Conservation (phyloP, 1,140 invertebrate species). For the Venustaconcha ellipsiformis region DNA sequence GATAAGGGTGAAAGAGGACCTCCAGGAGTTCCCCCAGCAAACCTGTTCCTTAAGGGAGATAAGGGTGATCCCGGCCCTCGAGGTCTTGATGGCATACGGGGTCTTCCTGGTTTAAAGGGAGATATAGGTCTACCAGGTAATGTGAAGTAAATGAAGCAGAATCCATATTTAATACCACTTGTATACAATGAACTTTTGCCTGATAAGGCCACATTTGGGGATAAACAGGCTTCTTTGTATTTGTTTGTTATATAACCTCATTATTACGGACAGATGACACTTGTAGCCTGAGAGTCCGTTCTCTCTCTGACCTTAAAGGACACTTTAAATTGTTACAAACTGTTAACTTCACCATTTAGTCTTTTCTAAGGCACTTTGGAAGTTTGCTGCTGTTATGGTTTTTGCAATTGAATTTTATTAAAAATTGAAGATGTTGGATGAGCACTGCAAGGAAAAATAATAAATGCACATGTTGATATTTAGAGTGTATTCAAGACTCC, state of each 20-base stretch:
- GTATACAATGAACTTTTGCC: not conserved
- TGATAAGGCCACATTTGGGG: constrained; percentile 12
- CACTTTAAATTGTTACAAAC: no score
- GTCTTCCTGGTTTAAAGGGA: constrained; percentile 16
- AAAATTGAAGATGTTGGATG: no score
- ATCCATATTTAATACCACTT: constrained; percentile 12
- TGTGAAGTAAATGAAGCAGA: constrained; percentile 7
- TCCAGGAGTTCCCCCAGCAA: constrained; percentile 27
- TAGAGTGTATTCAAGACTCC: no score
- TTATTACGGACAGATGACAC: not conserved
- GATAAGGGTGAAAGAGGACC: constrained; percentile 35
- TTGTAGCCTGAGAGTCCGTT: not conserved
- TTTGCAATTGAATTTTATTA: no score
- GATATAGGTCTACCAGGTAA: constrained; percentile 26
- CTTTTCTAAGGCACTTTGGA: no score
- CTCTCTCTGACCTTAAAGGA: not conserved
- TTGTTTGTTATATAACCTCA: constrained; percentile 7
- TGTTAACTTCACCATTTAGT: no score
- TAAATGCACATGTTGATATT: no score
- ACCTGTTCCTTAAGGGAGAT: constrained; percentile 27
- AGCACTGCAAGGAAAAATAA: no score
- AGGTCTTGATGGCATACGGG: constrained; percentile 9
- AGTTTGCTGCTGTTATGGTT: no score
- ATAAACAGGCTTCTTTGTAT: constrained; percentile 1
- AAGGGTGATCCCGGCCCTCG: constrained; percentile 34